Evolutionary conservation across 2,888 invertebrate genomes (phyloP), one percentile per base, ranked within the genome.

Genomic region (Clitarchus hookeri): DNA sequence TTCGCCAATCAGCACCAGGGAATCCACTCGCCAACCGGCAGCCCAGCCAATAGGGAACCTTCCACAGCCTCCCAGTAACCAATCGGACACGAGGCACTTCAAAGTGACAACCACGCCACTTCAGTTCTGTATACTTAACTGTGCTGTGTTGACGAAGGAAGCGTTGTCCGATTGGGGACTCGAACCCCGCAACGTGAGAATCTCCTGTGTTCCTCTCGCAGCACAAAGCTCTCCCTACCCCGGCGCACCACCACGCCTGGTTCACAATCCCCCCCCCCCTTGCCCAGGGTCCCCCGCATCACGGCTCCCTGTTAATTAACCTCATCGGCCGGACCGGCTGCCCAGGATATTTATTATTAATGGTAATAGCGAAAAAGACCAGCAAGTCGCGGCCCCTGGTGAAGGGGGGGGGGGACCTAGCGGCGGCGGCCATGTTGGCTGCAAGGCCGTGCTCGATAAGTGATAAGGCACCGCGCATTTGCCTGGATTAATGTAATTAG

Each of bases 401-500:
- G 48, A 65, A 19, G 65, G 36, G 36, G 36, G 36, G 36, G 36
- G 36, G 36, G 36, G 36, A 4, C 65, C 65, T 65, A 11, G 23
- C 8, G 0, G 65, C 2, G 65, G 65, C 65, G 65, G 65, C 82
- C 82, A 82, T 82, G 36, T 82, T 82, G 65, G 65, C 8, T 23
- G 65, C 65, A n/a, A 82, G 27, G 36, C 12, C 82, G 82, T 23
- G 44, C 16, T 44, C 44, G 82, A 82, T 82, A 82, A 82, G 82
- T 82, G 82, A 82, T 82, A 82, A 82, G 82, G 44, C 27, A 82
- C 82, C 27, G 82, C 27, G 82, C 82, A 82, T 82, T 82, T 82
- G 44, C 82, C 44, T 27, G 82, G 82, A 82, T 82, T 82, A 82
- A 82, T 82, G 44, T 82, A 82, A 82, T 82, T 82, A 82, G 82